Evolutionary conservation across 2,888 invertebrate species (phyloP), one percentile per base, ranked within the genome.

Genomic region (Leptothorax acervorum): DNA sequence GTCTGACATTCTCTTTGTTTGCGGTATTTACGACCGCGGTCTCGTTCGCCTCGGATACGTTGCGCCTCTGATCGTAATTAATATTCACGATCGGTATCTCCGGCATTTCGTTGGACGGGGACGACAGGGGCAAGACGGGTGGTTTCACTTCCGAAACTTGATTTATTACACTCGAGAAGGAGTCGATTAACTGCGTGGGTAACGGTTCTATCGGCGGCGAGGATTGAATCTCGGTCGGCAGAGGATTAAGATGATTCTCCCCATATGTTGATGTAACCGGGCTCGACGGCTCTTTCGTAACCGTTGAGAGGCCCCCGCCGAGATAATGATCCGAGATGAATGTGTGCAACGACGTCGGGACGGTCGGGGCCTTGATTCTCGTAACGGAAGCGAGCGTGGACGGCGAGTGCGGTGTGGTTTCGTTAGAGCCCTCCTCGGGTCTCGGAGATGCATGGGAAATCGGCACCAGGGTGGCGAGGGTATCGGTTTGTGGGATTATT

Each of bases 101-200:
- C 48, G 88, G 82, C n/a, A 85, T 53, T 15, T 87, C 86, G 68
- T 63, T 9, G 48, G 84, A 83, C 18, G 74, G 87, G 11, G 84
- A 82, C 23, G 88, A 82, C 0, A 90, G 85, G 0, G 91, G 75
- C 45, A 93, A 51, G 53, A 92, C 73, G 4, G 92, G 86, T 1
- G 93, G 92, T 39, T 87, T 83, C 0, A 88, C 85, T 66, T 93
- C 92, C 6, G 93, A 92, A 15, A 94, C 90, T 75, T 94, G 94
- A 39, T 91, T 92, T 62, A 94, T 93, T 87, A 93, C 91, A 73
- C 92, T 94, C 15, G 93, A 91, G 31, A 94, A 83, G 1, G 94
- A 93, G 81, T 92, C 91, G 1, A 90, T 92, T 35, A 94, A 71
- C 75, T 94, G 93, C 6, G 87, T 89, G 12, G 93, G 83, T 60